These are phyloP conservation scores for Acanthococcus lagerstroemiae DNA, from an alignment of 2,888 invertebrate genomes.

Conservation along the genomic window DNA sequence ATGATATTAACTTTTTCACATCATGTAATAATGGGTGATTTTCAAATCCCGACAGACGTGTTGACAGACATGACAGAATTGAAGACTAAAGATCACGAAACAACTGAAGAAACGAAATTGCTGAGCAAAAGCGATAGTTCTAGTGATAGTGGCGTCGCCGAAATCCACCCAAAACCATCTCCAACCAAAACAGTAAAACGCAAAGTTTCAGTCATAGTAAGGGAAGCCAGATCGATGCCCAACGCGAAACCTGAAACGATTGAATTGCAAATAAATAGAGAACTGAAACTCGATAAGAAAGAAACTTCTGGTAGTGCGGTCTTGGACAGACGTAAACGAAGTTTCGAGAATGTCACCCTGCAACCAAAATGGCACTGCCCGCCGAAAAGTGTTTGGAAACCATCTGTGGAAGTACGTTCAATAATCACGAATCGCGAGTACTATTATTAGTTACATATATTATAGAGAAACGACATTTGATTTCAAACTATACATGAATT, in stretches of 20 bases:
- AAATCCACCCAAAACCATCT: neutral
- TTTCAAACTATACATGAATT: too few species aligned
- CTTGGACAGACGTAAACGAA: slow-evolving; percentile 21
- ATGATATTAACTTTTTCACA: too few species aligned
- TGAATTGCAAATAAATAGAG: neutral
- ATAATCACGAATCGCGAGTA: too few species aligned
- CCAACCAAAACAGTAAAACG: slow-evolving; percentile 2
- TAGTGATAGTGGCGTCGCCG: slow-evolving; percentile 20
- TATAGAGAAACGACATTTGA: too few species aligned
- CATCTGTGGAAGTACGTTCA: slow-evolving; percentile 63
- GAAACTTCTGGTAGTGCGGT: neutral
- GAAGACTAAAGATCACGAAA: slow-evolving; percentile 1
- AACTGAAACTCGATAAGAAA: neutral
- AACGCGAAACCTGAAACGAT: neutral
- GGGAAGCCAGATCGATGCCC: slow-evolving; percentile 9
- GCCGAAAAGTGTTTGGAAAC: slow-evolving; percentile 71
- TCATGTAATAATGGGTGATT: neutral
- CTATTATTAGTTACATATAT: too few species aligned
- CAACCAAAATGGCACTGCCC: slow-evolving; percentile 57
- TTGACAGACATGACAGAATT: neutral
- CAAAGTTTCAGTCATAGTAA: slow-evolving; percentile 8
- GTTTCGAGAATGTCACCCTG: slow-evolving; percentile 24
- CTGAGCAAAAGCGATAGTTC: slow-evolving; percentile 23
- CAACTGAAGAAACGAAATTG: slow-evolving; percentile 12
- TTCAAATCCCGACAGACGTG: neutral